Evolutionary conservation across 2,888 invertebrate genomes (phyloP).

Genomic region (Myopa testacea): DNA sequence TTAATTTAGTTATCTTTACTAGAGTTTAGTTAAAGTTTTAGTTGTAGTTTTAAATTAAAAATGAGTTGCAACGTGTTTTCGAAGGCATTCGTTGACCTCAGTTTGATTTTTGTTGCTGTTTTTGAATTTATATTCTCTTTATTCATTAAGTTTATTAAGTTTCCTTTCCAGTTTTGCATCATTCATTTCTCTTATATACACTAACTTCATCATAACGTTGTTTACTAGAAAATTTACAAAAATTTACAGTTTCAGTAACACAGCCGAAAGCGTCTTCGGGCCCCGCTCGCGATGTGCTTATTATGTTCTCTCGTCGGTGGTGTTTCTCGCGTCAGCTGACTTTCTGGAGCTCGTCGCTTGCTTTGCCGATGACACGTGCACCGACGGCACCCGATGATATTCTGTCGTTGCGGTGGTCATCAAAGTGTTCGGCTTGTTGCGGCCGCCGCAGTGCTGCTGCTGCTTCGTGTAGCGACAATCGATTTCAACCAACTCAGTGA

Average conservation of each 20-base stretch:
- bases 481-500: constrained; percentile 18
- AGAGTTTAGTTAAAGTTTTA: no score
- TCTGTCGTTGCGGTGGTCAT: constrained; percentile 13
- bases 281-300: constrained; percentile 8
- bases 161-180: constrained; percentile 15
- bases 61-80: no score
- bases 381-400: constrained; percentile 22
- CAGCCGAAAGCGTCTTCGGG: constrained; percentile 14
- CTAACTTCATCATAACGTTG: neutral
- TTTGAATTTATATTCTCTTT: no score
- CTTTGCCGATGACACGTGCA: constrained; percentile 17
- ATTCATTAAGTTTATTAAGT: constrained; percentile 10
- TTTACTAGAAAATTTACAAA: constrained; percentile 38
- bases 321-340: neutral
- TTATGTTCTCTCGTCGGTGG: neutral
- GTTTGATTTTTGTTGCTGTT: no score
- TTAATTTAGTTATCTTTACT: no score
- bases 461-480: constrained; percentile 4
- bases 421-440: neutral
- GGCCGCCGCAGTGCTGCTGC: neutral
- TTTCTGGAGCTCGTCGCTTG: neutral
- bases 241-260: constrained; percentile 41
- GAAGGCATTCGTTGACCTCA: no score
- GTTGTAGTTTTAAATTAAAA: no score
- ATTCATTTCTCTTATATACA: constrained; percentile 32